Evolutionary conservation across 2,888 invertebrate species (phyloP), one percentile per base, ranked within the genome.

Genomic region (Elegia similella): DNA sequence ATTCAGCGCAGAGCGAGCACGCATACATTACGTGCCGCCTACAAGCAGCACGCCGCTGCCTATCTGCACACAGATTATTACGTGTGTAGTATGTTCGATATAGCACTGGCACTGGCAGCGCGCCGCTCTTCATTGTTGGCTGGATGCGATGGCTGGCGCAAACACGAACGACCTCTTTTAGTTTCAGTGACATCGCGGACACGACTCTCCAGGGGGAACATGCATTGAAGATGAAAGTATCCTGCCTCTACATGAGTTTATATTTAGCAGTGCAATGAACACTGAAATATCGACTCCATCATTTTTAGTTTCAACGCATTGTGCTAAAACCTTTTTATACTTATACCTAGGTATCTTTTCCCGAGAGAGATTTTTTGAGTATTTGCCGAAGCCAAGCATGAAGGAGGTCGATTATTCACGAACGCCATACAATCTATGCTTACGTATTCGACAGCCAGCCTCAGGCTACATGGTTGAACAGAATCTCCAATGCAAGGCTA

Each of bases 401-500:
- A 10, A 34, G 34, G 17, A 6, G 50, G 16, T 50, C 34, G 16
- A 38, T 3, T 50, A 15, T 17, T 12, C n/a, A 15, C 7, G 16
- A 48, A 30, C 8, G 15, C 3, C 13, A n/a, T 32, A 13, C 32
- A 32, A 34, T 50, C 16, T 30, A 38, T 34, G 12, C 15, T 15
- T 34, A 34, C 34, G 34, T 50, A 34, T 23, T 23, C 5, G 23
- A 23, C 13, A 29, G 12, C 47, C 13, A 48, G 29, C 34, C 32
- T 13, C 32, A 6, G 30, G 30, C 53, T 44, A 32, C 48, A 73
- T 69, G 70, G 74, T 73, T 75, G 68, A 81, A 83, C 79, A 87
- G 88, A 89, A 87, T 88, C 86, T 74, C 72, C 80, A 78, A 76
- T 75, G 78, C 89, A 81, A 89, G 90, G 90, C 87, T 88, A 86